A percentile compares a stretch with the other conserved stretches of the same genome.
Evolutionary conservation across 2,113 vertebrate genomes (phyloP).

Genomic region (Megatriorchis doriae): DNA sequence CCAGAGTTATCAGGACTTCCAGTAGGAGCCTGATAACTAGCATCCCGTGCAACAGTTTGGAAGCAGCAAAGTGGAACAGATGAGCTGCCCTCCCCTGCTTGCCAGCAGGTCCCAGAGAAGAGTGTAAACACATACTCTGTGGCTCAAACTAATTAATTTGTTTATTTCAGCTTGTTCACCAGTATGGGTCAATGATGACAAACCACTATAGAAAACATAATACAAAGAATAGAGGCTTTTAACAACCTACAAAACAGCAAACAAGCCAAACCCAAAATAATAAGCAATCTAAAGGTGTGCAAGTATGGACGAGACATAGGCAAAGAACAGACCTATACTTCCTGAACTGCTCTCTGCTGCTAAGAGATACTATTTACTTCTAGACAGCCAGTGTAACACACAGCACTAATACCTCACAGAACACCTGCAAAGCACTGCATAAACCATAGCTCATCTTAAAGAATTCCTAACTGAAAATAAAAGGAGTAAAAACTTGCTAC

Average conservation of each 20-base stretch:
- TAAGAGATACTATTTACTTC: background rate
- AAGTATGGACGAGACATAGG: background rate
- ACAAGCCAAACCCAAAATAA: background rate
- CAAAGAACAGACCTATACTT: background rate
- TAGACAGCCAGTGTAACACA: background rate
- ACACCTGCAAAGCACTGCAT: background rate
- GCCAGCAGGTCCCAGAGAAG: conserved; percentile 11
- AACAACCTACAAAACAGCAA: background rate
- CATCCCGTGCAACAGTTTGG: background rate
- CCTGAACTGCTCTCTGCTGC: background rate
- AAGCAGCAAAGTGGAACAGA: conserved; percentile 27
- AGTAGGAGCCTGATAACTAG: background rate
- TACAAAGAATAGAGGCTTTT: background rate
- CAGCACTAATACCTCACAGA: background rate
- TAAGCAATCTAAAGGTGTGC: background rate
- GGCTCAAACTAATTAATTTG: conserved; percentile 29
- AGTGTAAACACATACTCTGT: conserved; percentile 1
- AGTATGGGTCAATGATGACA: background rate
- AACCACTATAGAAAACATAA: background rate
- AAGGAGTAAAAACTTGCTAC: background rate
- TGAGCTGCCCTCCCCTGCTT: conserved; percentile 7
- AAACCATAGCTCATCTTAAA: background rate
- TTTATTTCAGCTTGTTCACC: conserved; percentile 21
- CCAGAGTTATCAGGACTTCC: background rate
- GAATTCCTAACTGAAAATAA: background rate